Evolutionary conservation across 2,113 vertebrate genomes (phyloP).

Genomic region (Pelusios castaneus): DNA sequence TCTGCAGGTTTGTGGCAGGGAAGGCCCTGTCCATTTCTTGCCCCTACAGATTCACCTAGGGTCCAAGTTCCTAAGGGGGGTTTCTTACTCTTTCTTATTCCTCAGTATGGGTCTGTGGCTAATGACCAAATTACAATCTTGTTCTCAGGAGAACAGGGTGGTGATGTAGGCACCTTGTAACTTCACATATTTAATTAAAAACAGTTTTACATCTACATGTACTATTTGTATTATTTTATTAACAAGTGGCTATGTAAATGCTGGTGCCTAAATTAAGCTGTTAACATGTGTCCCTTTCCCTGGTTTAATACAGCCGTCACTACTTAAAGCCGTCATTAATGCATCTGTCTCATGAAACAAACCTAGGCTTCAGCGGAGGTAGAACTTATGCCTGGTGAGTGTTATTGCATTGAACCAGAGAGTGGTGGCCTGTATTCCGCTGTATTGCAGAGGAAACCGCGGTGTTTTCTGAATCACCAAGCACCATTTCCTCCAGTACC

Average conservation of each 20-base stretch:
- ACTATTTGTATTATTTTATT: neutral
- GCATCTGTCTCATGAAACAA: fast-evolving
- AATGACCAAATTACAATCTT: neutral
- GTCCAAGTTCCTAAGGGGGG: neutral
- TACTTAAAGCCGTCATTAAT: neutral
- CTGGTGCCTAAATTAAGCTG: neutral
- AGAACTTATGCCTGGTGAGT: fast-evolving
- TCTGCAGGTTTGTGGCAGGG: neutral
- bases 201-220: neutral
- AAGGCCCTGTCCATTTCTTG: neutral
- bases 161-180: neutral
- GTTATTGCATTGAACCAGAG: fast-evolving
- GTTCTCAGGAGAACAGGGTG: neutral
- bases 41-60: neutral
- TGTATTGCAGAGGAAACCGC: neutral
- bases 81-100: neutral
- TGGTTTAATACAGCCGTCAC: neutral
- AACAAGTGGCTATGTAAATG: neutral
- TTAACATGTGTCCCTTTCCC: neutral
- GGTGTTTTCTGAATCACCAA: neutral
- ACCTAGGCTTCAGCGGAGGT: fast-evolving
- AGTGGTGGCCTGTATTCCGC: neutral
- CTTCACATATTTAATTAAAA: fast-evolving
- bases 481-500: fast-evolving
- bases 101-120: neutral